Conservation (phyloP, 2,888 invertebrate genomes). For the Epiblema foenella region DNA sequence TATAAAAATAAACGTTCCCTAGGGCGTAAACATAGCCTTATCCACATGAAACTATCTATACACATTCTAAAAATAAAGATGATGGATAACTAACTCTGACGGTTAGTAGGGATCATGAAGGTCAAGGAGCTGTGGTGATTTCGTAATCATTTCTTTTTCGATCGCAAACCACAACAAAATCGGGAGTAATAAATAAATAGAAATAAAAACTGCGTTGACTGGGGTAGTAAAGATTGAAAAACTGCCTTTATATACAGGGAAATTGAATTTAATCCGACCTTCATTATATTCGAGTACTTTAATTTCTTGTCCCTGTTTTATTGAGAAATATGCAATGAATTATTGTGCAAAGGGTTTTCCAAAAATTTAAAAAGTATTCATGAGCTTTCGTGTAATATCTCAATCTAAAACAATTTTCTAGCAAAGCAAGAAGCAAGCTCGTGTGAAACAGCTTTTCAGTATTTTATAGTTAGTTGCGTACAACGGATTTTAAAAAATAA, state of each 20-base stretch:
- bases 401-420: neutral
- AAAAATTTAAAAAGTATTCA: neutral
- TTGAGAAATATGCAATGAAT: neutral
- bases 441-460: conserved; percentile 1
- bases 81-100: conserved; percentile 2
- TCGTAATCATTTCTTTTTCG: neutral
- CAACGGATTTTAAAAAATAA: conserved; percentile 42
- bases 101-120: neutral
- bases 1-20: neutral
- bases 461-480: conserved; percentile 16
- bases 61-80: conserved; percentile 35
- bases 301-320: neutral
- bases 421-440: neutral
- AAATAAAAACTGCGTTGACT: too few species aligned
- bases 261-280: too few species aligned
- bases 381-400: neutral
- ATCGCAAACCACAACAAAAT: neutral
- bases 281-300: neutral
- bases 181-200: too few species aligned
- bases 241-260: too few species aligned
- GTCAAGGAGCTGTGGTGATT: conserved; percentile 5
- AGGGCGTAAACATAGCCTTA: conserved; percentile 5
- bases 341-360: neutral
- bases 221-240: too few species aligned
- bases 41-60: conserved; percentile 7